Evolutionary conservation across 2,113 vertebrate genomes (phyloP), one percentile per base, ranked within the genome.

Genomic region (Platanista minor): DNA sequence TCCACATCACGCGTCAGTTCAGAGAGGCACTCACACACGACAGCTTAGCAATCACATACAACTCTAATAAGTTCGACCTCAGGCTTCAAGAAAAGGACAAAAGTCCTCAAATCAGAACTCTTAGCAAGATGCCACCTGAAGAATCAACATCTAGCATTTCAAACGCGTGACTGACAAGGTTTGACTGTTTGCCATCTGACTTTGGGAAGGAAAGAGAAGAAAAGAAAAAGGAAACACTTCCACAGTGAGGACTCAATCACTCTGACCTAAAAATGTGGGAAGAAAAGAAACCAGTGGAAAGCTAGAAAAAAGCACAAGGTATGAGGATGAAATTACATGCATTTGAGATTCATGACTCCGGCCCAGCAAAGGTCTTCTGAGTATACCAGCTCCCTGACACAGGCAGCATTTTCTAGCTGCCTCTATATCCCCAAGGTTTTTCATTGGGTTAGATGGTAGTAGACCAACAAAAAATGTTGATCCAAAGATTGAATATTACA

Each of bases 1-100:
- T 41, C 2, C 10, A 18, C 0, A 0, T n/a, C 27, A 23, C 0
- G 4, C 27, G 0, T 7, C 13, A 39, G 3, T 15, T 57, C 25
- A 13, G 8, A 27, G 49, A 15, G 1, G 14, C 27, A 4, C 27
- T 11, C 52, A 8, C 15, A 14, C n/a, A 1, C 0, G 0, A 29
- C 2, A 13, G 43, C 13, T 33, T 31, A 66, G 46, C 29, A 86
- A 66, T 4, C 3, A 3, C 23, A 3, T 9, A 8, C 17, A 5
- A 6, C 23, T 23, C 29, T 11, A 14, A 62, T 21, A 21, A 17
- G 29, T 31, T 29, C 62, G 14, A 29, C n/a, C 13, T 13, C n/a
- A 59, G 33, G 12, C 27, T 67, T 49, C 17, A 54, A 23, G 13
- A 46, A 61, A 25, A 33, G 20, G 41, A 36, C 46, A 36, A 11